Evolutionary conservation across 2,888 invertebrate genomes (phyloP).

Genomic region (Hyalella azteca): DNA sequence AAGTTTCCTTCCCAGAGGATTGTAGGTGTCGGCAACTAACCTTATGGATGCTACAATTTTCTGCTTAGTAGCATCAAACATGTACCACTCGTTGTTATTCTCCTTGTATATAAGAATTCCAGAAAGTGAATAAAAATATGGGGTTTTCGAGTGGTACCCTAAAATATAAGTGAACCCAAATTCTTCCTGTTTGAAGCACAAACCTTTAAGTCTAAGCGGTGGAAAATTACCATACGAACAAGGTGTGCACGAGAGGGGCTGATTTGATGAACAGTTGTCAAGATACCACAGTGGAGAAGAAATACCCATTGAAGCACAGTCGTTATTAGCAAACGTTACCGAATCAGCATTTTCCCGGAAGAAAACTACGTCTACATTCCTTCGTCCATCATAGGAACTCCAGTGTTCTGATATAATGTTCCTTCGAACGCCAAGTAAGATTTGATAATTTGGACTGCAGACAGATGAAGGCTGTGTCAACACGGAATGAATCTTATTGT

Average conservation of each 20-base stretch:
- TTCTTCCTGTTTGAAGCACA: not conserved
- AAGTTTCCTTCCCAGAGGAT: not conserved
- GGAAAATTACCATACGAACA: not conserved
- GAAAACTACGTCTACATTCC: not conserved
- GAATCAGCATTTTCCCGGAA: not conserved
- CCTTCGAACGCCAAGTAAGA: not conserved
- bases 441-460: not conserved
- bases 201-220: not conserved
- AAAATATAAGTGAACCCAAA: not conserved
- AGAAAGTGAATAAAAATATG: not conserved
- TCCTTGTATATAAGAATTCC: not conserved
- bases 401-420: not conserved
- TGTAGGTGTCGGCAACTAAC: not conserved
- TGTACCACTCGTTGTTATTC: not conserved
- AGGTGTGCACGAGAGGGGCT: not conserved
- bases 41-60: not conserved
- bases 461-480: not conserved
- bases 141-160: not conserved
- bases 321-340: not conserved
- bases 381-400: no score
- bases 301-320: not conserved
- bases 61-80: not conserved
- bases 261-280: not conserved
- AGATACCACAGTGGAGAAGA: not conserved
- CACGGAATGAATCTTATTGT: not conserved